phyloP scores from a whole-genome alignment of 2,113 vertebrate species.

The Silurus meridionalis region DNA sequence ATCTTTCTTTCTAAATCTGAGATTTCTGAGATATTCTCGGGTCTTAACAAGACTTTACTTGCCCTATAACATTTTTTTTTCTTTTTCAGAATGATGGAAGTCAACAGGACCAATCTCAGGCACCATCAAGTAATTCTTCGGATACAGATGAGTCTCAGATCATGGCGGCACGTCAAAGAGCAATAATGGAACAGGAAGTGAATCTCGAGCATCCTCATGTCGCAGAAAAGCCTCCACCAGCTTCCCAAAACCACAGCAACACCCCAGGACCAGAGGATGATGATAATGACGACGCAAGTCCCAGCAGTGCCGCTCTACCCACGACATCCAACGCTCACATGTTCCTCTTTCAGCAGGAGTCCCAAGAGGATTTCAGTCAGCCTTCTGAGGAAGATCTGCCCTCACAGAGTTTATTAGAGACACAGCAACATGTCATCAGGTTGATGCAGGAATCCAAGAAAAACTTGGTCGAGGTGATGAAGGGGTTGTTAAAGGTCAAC shows the following conservation, averaged over 20 bases:
- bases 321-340: slow-evolving; percentile 58
- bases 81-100: slow-evolving; percentile 25
- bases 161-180: background rate
- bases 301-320: background rate
- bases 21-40: too few species aligned
- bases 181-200: background rate
- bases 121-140: background rate
- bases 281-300: background rate
- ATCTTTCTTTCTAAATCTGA: too few species aligned
- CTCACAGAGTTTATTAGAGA: slow-evolving; percentile 56
- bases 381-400: background rate
- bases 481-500: slow-evolving; percentile 84
- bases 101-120: slow-evolving; percentile 29
- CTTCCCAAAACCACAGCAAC: background rate
- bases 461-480: slow-evolving; percentile 80
- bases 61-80: background rate
- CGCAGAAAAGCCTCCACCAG: background rate
- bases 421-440: slow-evolving; percentile 64
- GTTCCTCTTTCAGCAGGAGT: slow-evolving; percentile 69
- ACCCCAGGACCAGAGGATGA: background rate
- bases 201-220: background rate
- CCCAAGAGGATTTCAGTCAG: slow-evolving; percentile 61
- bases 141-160: slow-evolving; percentile 23
- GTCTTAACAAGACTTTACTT: too few species aligned
- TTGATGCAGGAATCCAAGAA: slow-evolving; percentile 79